Evolutionary conservation across 2,797 vertebrate species (phyloP).

Genomic region (Fringilla coelebs): DNA sequence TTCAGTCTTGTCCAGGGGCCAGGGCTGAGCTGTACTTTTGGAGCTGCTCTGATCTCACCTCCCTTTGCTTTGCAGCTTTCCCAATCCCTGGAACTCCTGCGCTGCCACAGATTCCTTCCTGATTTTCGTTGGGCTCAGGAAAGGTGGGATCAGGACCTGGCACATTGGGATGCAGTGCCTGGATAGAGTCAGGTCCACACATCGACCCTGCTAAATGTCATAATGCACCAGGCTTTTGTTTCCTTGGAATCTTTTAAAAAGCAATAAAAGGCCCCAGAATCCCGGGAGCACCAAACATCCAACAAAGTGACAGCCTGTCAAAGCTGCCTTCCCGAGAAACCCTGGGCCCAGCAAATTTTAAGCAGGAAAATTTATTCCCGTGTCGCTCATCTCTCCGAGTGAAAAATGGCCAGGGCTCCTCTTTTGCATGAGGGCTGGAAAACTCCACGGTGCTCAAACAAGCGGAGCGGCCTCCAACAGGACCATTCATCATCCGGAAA

Average conservation of each 20-base stretch:
- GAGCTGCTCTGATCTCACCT: neutral
- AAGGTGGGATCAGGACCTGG: neutral
- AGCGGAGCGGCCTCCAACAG: slow-evolving; percentile 65
- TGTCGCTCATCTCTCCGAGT: slow-evolving; percentile 52
- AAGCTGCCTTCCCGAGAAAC: slow-evolving; percentile 52
- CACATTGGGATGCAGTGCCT: neutral
- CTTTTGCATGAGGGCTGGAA: slow-evolving; percentile 61
- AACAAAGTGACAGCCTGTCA: slow-evolving; percentile 66
- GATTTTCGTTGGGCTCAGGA: neutral
- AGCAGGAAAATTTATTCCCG: slow-evolving; percentile 67
- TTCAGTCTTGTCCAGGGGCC: neutral
- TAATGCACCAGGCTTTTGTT: slow-evolving; percentile 36
- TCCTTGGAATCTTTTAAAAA: slow-evolving; percentile 62
- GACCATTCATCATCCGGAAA: slow-evolving; percentile 67
- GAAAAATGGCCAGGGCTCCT: slow-evolving; percentile 67
- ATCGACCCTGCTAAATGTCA: slow-evolving; percentile 29
- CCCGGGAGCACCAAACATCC: slow-evolving; percentile 24
- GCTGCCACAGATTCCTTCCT: neutral
- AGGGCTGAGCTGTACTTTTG: neutral
- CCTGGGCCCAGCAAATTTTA: slow-evolving; percentile 69
- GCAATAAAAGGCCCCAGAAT: slow-evolving; percentile 56
- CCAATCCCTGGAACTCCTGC: neutral
- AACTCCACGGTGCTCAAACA: slow-evolving; percentile 55
- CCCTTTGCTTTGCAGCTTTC: neutral
- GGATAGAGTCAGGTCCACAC: slow-evolving; percentile 12